These are phyloP conservation scores for Trogon surrucura DNA, from an alignment of 2,113 vertebrate species.

Conservation along the genomic window DNA sequence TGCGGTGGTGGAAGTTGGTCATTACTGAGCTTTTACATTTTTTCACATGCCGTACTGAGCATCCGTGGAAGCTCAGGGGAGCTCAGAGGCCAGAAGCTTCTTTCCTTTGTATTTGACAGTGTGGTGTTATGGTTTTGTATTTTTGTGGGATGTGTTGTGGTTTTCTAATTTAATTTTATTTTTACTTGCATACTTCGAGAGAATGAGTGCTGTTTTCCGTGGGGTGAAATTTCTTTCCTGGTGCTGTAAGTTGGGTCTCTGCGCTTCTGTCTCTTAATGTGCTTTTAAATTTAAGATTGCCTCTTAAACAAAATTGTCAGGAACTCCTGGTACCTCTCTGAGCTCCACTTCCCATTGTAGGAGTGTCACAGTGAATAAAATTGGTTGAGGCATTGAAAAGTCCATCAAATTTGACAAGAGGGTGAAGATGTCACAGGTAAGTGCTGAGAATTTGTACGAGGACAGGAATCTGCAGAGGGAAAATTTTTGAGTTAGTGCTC, in stretches of 20 bases:
- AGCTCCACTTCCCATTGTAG: not conserved
- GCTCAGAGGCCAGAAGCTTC: not conserved
- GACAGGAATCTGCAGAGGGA: not conserved
- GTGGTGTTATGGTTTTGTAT: not conserved
- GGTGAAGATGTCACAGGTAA: not conserved
- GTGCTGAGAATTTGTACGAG: not conserved
- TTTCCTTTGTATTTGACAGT: not conserved
- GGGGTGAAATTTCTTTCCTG: not conserved
- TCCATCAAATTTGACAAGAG: not conserved
- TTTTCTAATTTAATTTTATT: not conserved
- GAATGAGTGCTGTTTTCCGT: not conserved
- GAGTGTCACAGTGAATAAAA: not conserved
- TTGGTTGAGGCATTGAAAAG: not conserved
- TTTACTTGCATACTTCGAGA: not conserved
- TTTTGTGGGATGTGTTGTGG: not conserved
- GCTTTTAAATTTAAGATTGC: not conserved
- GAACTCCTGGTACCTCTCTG: not conserved
- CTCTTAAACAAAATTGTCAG: not conserved
- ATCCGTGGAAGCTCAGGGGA: not conserved
- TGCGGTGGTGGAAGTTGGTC: not conserved
- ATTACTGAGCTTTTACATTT: not conserved
- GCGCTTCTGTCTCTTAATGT: not conserved
- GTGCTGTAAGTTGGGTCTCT: not conserved
- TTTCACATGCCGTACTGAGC: not conserved
- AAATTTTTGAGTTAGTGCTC: not conserved